Conservation (phyloP, 1,140 invertebrate genomes). For the Scaptomyza graminum region DNA sequence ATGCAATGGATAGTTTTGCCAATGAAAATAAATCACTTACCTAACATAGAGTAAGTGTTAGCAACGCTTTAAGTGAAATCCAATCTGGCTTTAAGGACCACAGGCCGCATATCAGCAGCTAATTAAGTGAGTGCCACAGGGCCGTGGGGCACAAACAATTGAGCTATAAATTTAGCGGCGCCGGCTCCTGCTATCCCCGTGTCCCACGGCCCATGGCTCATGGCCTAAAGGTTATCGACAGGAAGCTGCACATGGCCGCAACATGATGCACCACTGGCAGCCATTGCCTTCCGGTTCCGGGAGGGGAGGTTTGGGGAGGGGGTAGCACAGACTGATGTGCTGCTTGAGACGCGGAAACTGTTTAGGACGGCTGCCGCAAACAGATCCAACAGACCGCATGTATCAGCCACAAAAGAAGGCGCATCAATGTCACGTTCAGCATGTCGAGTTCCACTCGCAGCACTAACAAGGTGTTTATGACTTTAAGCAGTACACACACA, state of each 20-base stretch:
- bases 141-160: conserved; percentile 44
- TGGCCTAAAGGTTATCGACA: conserved; percentile 65
- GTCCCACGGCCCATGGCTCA: conserved; percentile 19
- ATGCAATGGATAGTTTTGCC: too few relatives aligned
- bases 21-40: too few relatives aligned
- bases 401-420: conserved; percentile 66
- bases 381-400: neutral
- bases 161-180: conserved; percentile 62
- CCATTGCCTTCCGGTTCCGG: conserved; percentile 29
- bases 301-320: too few relatives aligned
- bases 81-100: too few relatives aligned
- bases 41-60: neutral
- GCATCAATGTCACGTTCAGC: conserved; percentile 83
- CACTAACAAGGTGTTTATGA: conserved; percentile 80
- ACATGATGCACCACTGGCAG: conserved; percentile 34
- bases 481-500: conserved; percentile 55
- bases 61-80: conserved; percentile 20
- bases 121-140: conserved; percentile 46
- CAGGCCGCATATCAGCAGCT: conserved; percentile 9
- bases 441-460: conserved; percentile 51
- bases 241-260: conserved; percentile 73
- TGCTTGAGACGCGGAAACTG: conserved; percentile 77
- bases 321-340: conserved; percentile 19
- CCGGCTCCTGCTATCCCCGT: conserved; percentile 22
- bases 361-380: conserved; percentile 25